Evolutionary conservation across 2,797 vertebrate genomes (phyloP).

Genomic region (Crotalus adamanteus): DNA sequence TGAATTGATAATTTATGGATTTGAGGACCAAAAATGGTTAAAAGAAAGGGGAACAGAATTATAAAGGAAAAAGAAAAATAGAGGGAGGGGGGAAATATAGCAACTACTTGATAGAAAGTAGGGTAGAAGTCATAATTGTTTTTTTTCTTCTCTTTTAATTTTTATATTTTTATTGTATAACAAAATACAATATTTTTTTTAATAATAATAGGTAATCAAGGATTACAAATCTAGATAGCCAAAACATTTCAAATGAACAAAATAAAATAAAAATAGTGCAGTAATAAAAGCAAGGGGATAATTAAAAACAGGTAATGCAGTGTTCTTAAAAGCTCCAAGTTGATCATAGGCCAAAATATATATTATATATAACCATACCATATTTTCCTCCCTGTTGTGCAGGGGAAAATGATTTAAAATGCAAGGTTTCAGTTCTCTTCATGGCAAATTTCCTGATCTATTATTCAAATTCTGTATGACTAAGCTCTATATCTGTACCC

Average conservation of each 20-base stretch:
- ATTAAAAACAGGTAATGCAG: background rate
- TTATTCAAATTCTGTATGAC: background rate
- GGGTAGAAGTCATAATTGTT: background rate
- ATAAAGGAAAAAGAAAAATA: background rate
- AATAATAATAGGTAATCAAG: background rate
- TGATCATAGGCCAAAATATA: background rate
- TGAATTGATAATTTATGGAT: background rate
- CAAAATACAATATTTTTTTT: background rate
- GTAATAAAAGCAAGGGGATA: background rate
- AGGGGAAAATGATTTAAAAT: background rate
- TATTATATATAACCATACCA: background rate
- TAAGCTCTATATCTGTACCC: background rate
- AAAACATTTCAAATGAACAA: background rate
- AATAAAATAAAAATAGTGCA: background rate
- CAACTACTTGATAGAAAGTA: background rate
- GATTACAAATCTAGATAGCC: background rate
- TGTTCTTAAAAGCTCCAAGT: background rate
- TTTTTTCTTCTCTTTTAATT: background rate
- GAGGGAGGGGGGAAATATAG: background rate
- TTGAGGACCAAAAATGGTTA: background rate
- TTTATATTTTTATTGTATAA: background rate
- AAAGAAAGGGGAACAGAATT: background rate
- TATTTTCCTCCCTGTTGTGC: background rate
- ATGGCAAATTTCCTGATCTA: background rate
- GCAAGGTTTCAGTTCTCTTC: background rate